Evolutionary conservation across 2,797 vertebrate species (phyloP).

Genomic region (Bovichtus variegatus): DNA sequence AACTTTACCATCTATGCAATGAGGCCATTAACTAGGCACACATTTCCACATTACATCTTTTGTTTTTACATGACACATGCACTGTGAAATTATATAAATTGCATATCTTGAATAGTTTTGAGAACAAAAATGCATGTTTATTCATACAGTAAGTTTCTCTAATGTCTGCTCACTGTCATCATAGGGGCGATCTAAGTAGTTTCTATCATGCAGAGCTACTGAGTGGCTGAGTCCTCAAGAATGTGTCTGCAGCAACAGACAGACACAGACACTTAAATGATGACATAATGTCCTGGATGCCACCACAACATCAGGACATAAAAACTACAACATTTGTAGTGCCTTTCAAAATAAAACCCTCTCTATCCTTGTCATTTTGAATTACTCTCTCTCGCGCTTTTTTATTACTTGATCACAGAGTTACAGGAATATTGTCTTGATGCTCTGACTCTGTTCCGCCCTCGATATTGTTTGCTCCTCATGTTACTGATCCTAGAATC

Average conservation of each 20-base stretch:
- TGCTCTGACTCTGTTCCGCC: neutral
- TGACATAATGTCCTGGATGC: slow-evolving; percentile 17
- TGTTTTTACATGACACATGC: neutral
- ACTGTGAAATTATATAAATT: neutral
- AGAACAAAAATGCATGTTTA: neutral
- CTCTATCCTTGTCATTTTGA: neutral
- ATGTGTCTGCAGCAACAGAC: slow-evolving; percentile 6
- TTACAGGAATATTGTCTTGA: neutral
- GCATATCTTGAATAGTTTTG: neutral
- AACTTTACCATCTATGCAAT: slow-evolving; percentile 19
- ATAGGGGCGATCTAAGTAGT: neutral
- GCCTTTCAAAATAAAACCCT: neutral
- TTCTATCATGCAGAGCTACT: neutral
- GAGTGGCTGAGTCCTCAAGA: neutral
- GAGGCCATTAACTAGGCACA: slow-evolving; percentile 9
- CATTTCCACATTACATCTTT: neutral
- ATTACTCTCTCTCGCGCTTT: neutral
- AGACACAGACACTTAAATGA: neutral
- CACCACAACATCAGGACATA: slow-evolving; percentile 4
- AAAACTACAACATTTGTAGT: neutral
- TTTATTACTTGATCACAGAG: neutral
- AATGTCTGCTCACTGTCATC: neutral
- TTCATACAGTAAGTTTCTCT: neutral
- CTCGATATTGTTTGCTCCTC: neutral
- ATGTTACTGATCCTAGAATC: neutral